Evolutionary conservation across 2,113 vertebrate species (phyloP).

Genomic region (Dipodomys merriami): DNA sequence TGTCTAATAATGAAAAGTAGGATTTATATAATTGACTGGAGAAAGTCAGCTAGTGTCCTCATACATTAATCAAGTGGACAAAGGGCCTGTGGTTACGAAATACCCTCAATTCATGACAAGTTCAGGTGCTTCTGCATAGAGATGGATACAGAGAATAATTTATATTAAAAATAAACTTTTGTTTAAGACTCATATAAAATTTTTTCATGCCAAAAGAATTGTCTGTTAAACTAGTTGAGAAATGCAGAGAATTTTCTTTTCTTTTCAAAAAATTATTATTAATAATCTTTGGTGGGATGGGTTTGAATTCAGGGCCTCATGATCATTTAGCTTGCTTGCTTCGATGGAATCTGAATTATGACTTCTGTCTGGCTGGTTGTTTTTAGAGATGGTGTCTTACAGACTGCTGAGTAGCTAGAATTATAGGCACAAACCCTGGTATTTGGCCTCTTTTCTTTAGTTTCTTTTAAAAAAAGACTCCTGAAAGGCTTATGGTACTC

Average conservation of each 20-base stretch:
- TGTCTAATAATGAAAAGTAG: constrained; percentile 44
- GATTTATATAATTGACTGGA: constrained; percentile 41
- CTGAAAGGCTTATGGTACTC: neutral
- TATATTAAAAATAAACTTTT: neutral
- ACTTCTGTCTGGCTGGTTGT: too few relatives aligned
- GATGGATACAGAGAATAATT: neutral
- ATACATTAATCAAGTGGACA: constrained; percentile 1
- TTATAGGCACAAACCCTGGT: too few relatives aligned
- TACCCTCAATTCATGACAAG: neutral
- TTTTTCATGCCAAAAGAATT: neutral
- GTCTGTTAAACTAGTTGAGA: neutral
- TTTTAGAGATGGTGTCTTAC: too few relatives aligned
- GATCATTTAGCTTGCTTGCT: too few relatives aligned
- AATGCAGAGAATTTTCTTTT: neutral
- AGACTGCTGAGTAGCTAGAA: too few relatives aligned
- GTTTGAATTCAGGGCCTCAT: too few relatives aligned
- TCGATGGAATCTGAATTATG: too few relatives aligned
- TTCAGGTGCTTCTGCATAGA: neutral
- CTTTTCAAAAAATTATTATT: too few relatives aligned
- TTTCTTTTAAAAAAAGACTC: too few relatives aligned
- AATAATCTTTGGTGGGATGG: too few relatives aligned
- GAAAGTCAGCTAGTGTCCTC: neutral
- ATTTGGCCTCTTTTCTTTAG: too few relatives aligned
- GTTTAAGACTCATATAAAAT: neutral
- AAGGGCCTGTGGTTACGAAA: constrained; percentile 6